A percentile compares a stretch with the other conserved stretches of the same genome.
Conservation (phyloP, 1,140 invertebrate species). For the Calephelis virginiensis region DNA sequence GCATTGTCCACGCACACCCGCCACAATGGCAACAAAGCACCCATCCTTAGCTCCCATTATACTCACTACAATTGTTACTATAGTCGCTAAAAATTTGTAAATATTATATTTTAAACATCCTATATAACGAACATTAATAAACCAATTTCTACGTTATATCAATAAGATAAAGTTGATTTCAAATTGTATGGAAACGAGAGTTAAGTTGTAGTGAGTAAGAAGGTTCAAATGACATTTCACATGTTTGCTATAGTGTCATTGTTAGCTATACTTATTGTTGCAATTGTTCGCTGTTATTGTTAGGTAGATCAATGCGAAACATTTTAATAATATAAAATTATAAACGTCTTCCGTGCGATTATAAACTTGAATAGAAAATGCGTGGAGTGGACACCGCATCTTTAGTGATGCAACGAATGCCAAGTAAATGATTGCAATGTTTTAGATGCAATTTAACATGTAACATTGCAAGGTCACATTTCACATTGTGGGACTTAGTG, state of each 20-base stretch:
- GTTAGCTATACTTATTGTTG: constrained; percentile 71
- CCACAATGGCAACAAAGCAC: constrained; percentile 67
- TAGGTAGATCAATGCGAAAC: constrained; percentile 69
- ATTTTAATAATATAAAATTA: constrained; percentile 78
- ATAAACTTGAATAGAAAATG: constrained; percentile 30
- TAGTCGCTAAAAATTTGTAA: constrained; percentile 53
- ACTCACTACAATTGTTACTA: constrained; percentile 62
- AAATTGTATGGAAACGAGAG: not conserved
- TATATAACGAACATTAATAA: constrained; percentile 14
- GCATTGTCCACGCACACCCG: constrained; percentile 69
- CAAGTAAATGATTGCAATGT: not conserved
- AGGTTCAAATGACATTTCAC: constrained; percentile 55
- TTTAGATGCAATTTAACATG: no score
- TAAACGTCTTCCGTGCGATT: constrained; percentile 68
- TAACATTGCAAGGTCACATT: no score
- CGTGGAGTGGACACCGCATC: constrained; percentile 33
- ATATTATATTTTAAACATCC: constrained; percentile 13
- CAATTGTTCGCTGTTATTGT: constrained; percentile 65
- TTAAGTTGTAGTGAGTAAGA: constrained; percentile 29
- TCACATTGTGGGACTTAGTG: no score
- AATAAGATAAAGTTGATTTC: constrained; percentile 17
- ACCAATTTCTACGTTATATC: constrained; percentile 14
- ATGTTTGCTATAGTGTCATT: constrained; percentile 75
- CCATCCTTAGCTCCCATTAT: constrained; percentile 74
- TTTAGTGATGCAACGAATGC: not conserved